Conservation (phyloP, 2,113 vertebrate genomes). For the Lagopus leucura region DNA sequence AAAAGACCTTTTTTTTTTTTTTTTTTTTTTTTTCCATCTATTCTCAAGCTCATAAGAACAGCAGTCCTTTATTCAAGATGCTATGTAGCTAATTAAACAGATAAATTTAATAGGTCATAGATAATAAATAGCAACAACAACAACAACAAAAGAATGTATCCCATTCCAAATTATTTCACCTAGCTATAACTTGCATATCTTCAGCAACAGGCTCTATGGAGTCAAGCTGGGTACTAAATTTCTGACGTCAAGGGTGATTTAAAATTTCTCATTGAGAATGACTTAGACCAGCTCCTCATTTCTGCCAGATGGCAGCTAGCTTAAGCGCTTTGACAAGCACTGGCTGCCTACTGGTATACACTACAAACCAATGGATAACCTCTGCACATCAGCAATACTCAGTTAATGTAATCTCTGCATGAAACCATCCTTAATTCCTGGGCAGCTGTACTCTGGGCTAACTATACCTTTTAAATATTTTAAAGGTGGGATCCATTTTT, state of each 20-base stretch:
- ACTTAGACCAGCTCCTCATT: conserved; percentile 19
- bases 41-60: background rate
- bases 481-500: background rate
- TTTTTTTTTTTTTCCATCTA: background rate
- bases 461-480: background rate
- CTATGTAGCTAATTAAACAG: background rate
- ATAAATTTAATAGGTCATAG: background rate
- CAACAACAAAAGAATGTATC: background rate
- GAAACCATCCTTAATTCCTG: background rate
- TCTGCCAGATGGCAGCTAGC: conserved; percentile 39
- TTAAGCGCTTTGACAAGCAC: background rate
- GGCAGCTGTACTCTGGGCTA: background rate
- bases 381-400: background rate
- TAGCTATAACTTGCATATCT: background rate
- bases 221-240: conserved; percentile 8
- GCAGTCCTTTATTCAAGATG: background rate
- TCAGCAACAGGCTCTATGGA: background rate
- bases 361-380: conserved; percentile 6
- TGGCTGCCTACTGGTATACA: conserved; percentile 18
- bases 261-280: conserved; percentile 11
- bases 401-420: background rate
- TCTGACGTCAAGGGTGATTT: conserved; percentile 7
- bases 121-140: background rate
- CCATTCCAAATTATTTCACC: background rate
- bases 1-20: background rate